phyloP scores from a whole-genome alignment of 2,888 invertebrate genomes.

The Nomada goodeniana region DNA sequence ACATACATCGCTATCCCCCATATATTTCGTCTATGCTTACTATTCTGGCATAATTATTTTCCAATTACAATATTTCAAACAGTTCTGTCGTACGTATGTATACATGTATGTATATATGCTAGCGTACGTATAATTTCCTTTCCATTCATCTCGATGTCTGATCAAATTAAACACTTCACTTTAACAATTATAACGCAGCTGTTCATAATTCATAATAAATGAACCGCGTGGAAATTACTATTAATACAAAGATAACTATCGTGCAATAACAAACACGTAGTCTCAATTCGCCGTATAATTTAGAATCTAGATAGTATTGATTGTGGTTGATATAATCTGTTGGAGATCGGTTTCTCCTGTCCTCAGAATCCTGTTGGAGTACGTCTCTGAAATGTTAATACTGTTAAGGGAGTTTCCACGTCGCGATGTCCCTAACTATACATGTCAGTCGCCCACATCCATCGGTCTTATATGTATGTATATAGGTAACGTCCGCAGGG shows the following conservation, averaged over 20 bases:
- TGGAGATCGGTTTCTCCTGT: constrained; percentile 66
- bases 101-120: neutral
- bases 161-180: neutral
- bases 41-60: neutral
- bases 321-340: constrained; percentile 64
- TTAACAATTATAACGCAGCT: neutral
- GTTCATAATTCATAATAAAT: neutral
- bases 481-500: constrained; percentile 32
- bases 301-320: constrained; percentile 18
- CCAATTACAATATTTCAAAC: too few relatives aligned
- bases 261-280: neutral
- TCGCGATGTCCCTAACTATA: constrained; percentile 55
- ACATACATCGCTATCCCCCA: neutral
- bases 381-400: constrained; percentile 79
- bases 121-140: too few relatives aligned
- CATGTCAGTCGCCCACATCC: constrained; percentile 22
- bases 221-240: neutral
- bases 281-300: constrained; percentile 20
- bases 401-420: constrained; percentile 78
- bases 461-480: constrained; percentile 32
- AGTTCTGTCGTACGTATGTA: too few relatives aligned
- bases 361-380: constrained; percentile 64
- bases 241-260: neutral
- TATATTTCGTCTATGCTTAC: neutral
- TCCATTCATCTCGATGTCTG: too few relatives aligned